Percentiles rank a stretch among this genome's conserved stretches.
Evolutionary conservation across 2,797 vertebrate genomes (phyloP).

Genomic region (Premnoplex brunnescens): DNA sequence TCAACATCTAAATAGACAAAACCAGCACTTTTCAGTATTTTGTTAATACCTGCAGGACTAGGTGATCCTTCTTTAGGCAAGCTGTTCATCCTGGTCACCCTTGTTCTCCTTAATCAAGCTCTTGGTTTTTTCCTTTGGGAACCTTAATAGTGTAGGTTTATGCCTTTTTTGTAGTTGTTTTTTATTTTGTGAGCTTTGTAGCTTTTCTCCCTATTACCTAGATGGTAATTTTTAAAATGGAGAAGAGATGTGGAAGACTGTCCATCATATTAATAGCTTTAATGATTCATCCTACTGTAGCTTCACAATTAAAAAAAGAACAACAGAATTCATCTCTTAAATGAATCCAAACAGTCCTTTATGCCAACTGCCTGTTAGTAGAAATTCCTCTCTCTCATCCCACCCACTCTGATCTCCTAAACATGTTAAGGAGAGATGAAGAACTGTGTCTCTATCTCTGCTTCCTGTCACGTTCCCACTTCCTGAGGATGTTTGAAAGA

Average conservation of each 20-base stretch:
- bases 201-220: neutral
- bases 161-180: neutral
- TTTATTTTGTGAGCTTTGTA: neutral
- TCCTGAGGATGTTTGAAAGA: neutral
- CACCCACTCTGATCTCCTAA: neutral
- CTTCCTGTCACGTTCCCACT: neutral
- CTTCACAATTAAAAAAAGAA: slow-evolving; percentile 49
- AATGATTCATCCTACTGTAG: slow-evolving; percentile 18
- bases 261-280: slow-evolving; percentile 3
- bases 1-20: neutral
- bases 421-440: neutral
- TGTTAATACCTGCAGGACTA: neutral
- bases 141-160: neutral
- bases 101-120: neutral
- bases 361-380: slow-evolving; percentile 16
- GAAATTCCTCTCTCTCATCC: slow-evolving; percentile 1
- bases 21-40: neutral
- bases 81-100: neutral
- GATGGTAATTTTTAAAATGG: neutral
- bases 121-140: neutral
- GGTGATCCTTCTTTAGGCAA: neutral
- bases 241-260: neutral
- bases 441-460: neutral
- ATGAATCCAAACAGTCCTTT: neutral
- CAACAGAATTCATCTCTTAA: neutral